Evolutionary conservation across 2,797 vertebrate genomes (phyloP), one percentile per base, ranked within the genome.

Genomic region (Linurgus olivaceus): DNA sequence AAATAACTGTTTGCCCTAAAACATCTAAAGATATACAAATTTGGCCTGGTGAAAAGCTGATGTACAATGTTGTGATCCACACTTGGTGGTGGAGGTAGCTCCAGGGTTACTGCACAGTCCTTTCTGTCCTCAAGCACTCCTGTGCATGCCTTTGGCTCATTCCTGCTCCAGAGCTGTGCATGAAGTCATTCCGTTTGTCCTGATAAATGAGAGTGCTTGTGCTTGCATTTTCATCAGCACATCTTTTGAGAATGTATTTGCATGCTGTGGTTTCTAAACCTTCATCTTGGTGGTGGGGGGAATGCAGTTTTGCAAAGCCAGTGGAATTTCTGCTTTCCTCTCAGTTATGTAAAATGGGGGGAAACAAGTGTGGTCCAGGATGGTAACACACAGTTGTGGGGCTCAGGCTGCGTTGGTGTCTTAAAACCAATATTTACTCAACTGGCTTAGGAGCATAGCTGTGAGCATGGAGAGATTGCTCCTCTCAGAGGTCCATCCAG

Each of bases 171-270:
- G 88, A 81, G 4, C 38, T 72, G 24, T 84, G 48, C 66, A 21
- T 50, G 63, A 80, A 82, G 38, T 88, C 26, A 1, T 55, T 86
- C 55, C 21, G 45, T 50, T 83, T 82, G 71, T 90, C 94, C 82
- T 87, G 51, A 74, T 48, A 79, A 90, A 94, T 57, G 35, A 80
- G 72, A 89, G 37, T 73, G 88, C 88, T 92, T 94, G 78, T 66
- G 70, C 86, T 93, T 94, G 92, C 76, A 48, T 59, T 96, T 95
- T 86, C 86, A 70, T 59, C 52, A 76, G 82, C 65, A 59, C 35
- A 51, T 84, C 86, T 66, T 84, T 67, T 86, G 71, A 88, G 75
- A 68, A 52, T 66, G 23, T 77, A 37, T 84, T 86, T 95, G 76
- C 70, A 81, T 48, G 31, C 76, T 45, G 33, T 45, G 33, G 47